Conservation (phyloP, 2,888 invertebrate species). For the Drosophila prostipennis region DNA sequence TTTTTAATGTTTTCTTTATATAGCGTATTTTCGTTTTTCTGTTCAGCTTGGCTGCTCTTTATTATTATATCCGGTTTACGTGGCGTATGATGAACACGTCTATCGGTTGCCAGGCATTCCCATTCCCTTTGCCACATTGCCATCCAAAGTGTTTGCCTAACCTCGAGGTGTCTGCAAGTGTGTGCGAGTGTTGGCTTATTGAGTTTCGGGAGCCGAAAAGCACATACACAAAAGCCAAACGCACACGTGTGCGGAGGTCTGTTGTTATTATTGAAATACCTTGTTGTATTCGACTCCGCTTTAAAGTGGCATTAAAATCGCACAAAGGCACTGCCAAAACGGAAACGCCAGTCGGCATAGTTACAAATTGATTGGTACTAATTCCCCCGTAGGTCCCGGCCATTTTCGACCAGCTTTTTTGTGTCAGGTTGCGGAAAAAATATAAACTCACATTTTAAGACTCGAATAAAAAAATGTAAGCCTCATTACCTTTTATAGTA, state of each 20-base stretch:
- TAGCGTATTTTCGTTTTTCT: constrained; percentile 18
- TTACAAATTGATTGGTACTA: constrained; percentile 27
- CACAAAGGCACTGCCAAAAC: constrained; percentile 31
- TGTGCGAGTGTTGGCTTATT: constrained; percentile 39
- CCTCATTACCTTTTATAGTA: neutral
- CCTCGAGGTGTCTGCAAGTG: constrained; percentile 20
- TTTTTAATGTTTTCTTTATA: constrained; percentile 57
- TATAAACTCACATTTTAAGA: neutral
- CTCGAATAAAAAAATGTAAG: neutral
- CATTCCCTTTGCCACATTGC: neutral
- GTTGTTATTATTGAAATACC: constrained; percentile 11
- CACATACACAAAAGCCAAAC: constrained; percentile 12
- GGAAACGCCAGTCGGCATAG: constrained; percentile 31
- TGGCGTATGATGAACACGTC: constrained; percentile 63
- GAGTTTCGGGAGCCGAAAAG: constrained; percentile 45
- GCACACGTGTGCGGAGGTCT: constrained; percentile 3
- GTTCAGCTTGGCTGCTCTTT: constrained; percentile 44
- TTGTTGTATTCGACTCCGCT: constrained; percentile 48
- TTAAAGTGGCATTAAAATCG: constrained; percentile 38
- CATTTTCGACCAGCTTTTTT: neutral
- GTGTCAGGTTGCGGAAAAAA: no score
- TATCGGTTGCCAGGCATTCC: constrained; percentile 54
- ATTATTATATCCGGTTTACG: constrained; percentile 66
- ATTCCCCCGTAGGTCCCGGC: constrained; percentile 15
- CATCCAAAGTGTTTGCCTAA: constrained; percentile 40